Base-by-base conservation (phyloP, 35 echinoderm and acorn worm genomes). In the Holothuria glaberrima region DNA sequence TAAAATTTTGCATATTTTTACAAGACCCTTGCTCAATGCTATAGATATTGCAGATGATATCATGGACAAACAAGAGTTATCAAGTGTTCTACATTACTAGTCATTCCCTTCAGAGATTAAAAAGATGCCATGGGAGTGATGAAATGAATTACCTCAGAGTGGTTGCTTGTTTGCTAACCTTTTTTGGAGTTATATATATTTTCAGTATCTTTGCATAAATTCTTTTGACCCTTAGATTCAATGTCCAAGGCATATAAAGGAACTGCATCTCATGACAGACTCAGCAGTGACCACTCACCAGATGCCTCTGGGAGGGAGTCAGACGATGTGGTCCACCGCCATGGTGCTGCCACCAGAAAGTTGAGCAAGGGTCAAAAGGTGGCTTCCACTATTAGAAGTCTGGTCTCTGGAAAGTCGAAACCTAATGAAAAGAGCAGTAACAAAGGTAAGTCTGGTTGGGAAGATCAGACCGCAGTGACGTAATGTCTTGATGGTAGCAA, bases 321-420 rank as follows among this genome's bases (percentile, higher is more conserved):
- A 1, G 74, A 78, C 1, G 74, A 78, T 50, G 71, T 17, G 21
- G 44, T 5, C 0, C 21, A 78, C 20, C 20, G 74, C 24, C 74
- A 78, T 75, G 68, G 68, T 71, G 68, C 68, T 14, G 33, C 27
- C 28, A 65, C 21, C 31, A 78, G 74, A 26, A 78, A 78, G 44
- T 4, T 78, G 74, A 78, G 38, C 29, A 48, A 41, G 21, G 38
- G 74, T 27, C 74, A 78, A 24, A 78, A 78, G 74, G 41, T 78
- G 74, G 74, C 74, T 48, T 78, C 41, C 74, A 78, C 74, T 33
- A 38, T 78, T 48, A 78, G 26, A 19, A 78, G 44, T 78, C 74
- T 78, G 74, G 74, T 78, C 74, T 78, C 74, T 1, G 36, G 38
- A 14, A 78, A 78, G 50, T 78, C 74, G 5, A 78, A 78, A 29